Base-by-base conservation (phyloP, 2,113 vertebrate species). In the Collichthys lucidus region DNA sequence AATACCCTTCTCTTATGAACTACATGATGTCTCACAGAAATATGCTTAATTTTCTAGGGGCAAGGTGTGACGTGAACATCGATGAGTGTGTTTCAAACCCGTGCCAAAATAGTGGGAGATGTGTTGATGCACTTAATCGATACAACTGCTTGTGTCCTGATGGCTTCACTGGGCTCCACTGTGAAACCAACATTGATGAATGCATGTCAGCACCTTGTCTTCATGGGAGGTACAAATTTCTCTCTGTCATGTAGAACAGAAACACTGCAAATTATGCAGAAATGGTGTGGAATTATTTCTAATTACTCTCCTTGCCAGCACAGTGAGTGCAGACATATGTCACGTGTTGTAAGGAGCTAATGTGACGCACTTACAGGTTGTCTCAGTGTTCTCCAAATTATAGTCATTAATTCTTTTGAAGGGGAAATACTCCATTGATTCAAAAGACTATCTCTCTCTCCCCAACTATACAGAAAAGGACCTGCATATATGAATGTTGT, bases 121-220 rank as follows among this genome's bases (percentile, higher is more conserved):
- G 94, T 79, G 89, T 94, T 55, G 94, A 96, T 68, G 92, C 67
- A 3, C 74, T 94, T 57, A 83, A 62, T 92, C 94, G 80, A 90
- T 97, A 94, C 71, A 91, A 82, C 65, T 97, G 95, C 86, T 74
- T 94, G 76, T 96, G 95, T 83, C 88, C 83, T 52, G 89, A 82
- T 70, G 95, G 94, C 55, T 96, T 97, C 90, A 86, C 67, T 0
- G 94, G 96, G 75, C 86, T 76, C 72, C 89, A 90, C 89, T 97
- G 95, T 20, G 94, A 96, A 86, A 91, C 62, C 81, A 94, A 96
- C 90, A 84, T 89, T 91, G 93, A 96, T 59, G 95, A 97, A 86
- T 97, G 95, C 87, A 71, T 89, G 85, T 95, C 96, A 86, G 92
- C 91, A 65, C 95, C 95, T 82, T 97, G 96, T 96, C 93, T 96